Evolutionary conservation across 2,888 invertebrate genomes (phyloP), one percentile per base, ranked within the genome.

Genomic region (Ganaspis brasiliensis): DNA sequence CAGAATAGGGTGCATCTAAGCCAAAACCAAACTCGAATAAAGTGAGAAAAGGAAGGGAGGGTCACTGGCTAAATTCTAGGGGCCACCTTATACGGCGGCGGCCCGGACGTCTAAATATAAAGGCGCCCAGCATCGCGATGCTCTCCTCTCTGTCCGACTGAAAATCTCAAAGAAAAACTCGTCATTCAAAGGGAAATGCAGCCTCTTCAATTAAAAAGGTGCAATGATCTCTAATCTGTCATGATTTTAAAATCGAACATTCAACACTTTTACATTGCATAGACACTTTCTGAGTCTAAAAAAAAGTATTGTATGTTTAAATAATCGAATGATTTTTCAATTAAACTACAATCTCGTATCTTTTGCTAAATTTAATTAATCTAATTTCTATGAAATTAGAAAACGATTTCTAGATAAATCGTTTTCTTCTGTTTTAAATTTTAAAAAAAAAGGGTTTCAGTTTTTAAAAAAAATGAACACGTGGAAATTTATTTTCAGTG

Each of bases 21-120:
- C 40, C 67, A 45, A 67, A 24, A 8, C 67, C 40, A 67, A 67
- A 67, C 19, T 67, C 2, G 40, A 67, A 40, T 6, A 40, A n/a
- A 14, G 63, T 24, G 16, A 21, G n/a, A 21, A 14, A 76, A 61
- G 79, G 67, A 73, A 72, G 82, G 78, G 81, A 78, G 81, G 81
- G 79, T 77, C 73, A 52, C 9, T 19, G 16, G 72, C 78, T 73
- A 78, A 81, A 77, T 78, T 83, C 85, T 85, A 86, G 87, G 85
- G 85, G 89, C 86, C 86, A 88, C 91, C 91, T 89, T 91, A 91
- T 91, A 91, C 90, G 91, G 91, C 87, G 88, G 87, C 91, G 87
- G 89, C 91, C 91, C 90, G 88, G 90, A 88, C 88, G 84, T 90
- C 91, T 91, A 91, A 91, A 91, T 91, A 91, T 91, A 91, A 90